Evolutionary conservation across 2,113 vertebrate genomes (phyloP).

Genomic region (Bothrops jararaca): DNA sequence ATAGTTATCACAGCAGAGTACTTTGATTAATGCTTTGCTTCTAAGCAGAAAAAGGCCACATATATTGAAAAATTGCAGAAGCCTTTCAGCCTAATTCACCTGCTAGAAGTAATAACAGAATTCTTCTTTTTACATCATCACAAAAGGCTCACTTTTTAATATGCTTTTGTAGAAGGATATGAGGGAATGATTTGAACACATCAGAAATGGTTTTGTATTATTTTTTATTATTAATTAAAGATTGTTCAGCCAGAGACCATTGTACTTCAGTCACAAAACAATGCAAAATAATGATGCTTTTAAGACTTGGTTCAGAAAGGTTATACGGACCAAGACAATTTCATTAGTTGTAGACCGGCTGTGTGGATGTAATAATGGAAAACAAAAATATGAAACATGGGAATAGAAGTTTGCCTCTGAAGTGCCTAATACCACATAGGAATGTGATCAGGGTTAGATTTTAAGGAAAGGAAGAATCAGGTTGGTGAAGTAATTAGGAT

Average conservation of each 20-base stretch:
- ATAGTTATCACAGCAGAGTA: neutral
- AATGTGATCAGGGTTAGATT: neutral
- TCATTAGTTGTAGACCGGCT: conserved; percentile 25
- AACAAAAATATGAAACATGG: neutral
- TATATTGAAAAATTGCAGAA: conserved; percentile 27
- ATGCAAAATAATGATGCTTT: conserved; percentile 43
- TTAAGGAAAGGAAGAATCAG: neutral
- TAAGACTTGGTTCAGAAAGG: conserved; percentile 48
- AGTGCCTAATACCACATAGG: neutral
- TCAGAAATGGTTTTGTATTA: conserved; percentile 26
- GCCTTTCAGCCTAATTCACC: conserved; percentile 17
- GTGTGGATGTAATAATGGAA: conserved; percentile 7
- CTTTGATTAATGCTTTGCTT: conserved; percentile 7
- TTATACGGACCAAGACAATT: conserved; percentile 29
- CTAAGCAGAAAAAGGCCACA: neutral
- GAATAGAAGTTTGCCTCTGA: neutral
- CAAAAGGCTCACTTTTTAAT: conserved; percentile 39
- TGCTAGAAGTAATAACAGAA: conserved; percentile 29
- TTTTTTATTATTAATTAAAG: conserved; percentile 49
- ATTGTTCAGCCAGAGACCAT: conserved; percentile 38
- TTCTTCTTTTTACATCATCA: conserved; percentile 18
- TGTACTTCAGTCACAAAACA: conserved; percentile 37
- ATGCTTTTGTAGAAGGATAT: conserved; percentile 31
- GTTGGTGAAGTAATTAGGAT: neutral
- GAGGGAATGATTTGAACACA: conserved; percentile 28